A percentile compares a stretch with the other conserved stretches of the same genome.
Conservation (phyloP, 2,888 invertebrate species). For the Clanis bilineata region DNA sequence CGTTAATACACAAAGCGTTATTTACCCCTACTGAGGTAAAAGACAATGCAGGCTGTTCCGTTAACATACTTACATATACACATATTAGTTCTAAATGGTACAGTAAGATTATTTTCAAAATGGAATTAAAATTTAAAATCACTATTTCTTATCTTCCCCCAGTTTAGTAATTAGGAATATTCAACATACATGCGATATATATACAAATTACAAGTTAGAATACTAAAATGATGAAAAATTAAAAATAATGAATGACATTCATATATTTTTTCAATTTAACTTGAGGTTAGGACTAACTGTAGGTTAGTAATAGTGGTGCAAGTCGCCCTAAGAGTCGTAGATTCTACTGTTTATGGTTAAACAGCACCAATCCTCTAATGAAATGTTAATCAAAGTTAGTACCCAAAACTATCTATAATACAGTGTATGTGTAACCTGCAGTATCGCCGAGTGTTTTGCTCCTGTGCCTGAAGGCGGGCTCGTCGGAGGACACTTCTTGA, state of each 20-base stretch:
- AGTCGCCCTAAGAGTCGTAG: too few species aligned
- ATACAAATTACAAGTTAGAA: neutral
- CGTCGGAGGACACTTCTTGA: conserved; percentile 51
- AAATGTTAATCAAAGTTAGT: neutral
- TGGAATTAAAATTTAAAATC: neutral
- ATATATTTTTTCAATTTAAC: too few species aligned
- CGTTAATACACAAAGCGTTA: conserved; percentile 11
- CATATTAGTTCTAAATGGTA: too few species aligned
- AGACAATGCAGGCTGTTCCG: too few species aligned
- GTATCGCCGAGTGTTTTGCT: conserved; percentile 96
- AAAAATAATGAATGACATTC: too few species aligned
- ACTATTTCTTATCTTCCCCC: neutral
- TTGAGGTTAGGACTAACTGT: too few species aligned
- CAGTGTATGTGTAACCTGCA: conserved; percentile 77
- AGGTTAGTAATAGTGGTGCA: too few species aligned
- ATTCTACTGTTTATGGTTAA: too few species aligned
- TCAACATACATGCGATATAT: neutral
- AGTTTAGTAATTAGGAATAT: neutral
- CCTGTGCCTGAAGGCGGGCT: conserved; percentile 87
- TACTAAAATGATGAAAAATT: too few species aligned
- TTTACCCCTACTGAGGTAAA: neutral
- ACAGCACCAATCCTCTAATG: too few species aligned
- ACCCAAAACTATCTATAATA: neutral
- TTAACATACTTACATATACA: too few species aligned
- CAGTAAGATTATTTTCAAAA: neutral